Base-by-base conservation (phyloP, 2,797 vertebrate species). In the Manis pentadactyla region DNA sequence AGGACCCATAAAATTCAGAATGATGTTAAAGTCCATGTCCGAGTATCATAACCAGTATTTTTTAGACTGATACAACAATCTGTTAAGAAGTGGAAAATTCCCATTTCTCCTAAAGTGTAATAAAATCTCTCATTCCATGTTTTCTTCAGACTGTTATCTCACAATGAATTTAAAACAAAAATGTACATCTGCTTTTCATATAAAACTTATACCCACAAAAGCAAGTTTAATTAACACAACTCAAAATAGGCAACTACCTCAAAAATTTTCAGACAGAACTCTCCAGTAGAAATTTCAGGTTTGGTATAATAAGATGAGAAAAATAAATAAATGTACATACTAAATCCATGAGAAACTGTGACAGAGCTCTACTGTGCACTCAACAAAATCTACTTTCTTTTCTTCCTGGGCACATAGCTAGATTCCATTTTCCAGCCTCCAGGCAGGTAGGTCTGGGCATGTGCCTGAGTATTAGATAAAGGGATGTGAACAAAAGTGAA, bases 191-290 rank as follows among this genome's bases (percentile, higher is more conserved):
- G 15, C 81, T 97, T 85, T 71, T 59, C 61, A 77, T 68, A 11
- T 19, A 73, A 90, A 63, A 21, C 51, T 39, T 68, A 81, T 51
- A 57, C 42, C 2, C 23, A 61, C 34, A 42, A 93, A 42, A 39
- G 23, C 66, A 6, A 81, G 18, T 8, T 81, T 78, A 82, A 5
- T 90, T 87, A 53, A 46, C 7, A 57, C 11, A 64, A 84, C 25
- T 94, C 59, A 91, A 63, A 94, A 95, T 29, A 78, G 29, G 51
- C 31, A 95, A 93, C 37, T 81, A 87, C 34, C 14, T 77, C 5
- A 59, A 86, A 92, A 89, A 13, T 3, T 68, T 85, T 88, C 55
- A 75, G 69, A 34, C 5, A 90, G 84, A 90, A 46, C 0, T 0
- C 14, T 42, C 14, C 14, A 83, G 59, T 77, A 46, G 78, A 87